These are phyloP conservation scores for Forbesichthys papilliferus DNA, from an alignment of 2,113 vertebrate genomes.

Conservation along the genomic window DNA sequence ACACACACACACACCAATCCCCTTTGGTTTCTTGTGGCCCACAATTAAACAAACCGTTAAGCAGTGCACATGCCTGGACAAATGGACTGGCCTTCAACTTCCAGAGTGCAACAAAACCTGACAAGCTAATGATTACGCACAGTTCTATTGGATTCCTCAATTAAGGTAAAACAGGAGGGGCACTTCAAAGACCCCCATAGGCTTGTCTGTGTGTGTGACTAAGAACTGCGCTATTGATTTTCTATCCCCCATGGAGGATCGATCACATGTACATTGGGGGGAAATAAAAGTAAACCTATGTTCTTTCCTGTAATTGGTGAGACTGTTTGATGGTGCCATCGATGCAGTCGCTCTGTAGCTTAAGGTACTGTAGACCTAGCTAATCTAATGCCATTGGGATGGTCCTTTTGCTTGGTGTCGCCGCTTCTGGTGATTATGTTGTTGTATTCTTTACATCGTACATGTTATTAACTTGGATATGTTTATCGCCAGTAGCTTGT, in stretches of 20 bases:
- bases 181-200: slow-evolving; percentile 14
- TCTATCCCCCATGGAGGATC: slow-evolving; percentile 44
- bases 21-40: background rate
- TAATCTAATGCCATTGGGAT: background rate
- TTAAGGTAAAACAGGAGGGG: slow-evolving; percentile 32
- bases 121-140: slow-evolving; percentile 53
- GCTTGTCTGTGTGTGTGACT: slow-evolving; percentile 27
- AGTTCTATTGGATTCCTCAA: slow-evolving; percentile 54
- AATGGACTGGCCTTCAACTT: slow-evolving; percentile 26
- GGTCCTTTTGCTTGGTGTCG: slow-evolving; percentile 8
- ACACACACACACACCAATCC: background rate
- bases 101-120: slow-evolving; percentile 56
- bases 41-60: slow-evolving; percentile 31
- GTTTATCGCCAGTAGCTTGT: background rate
- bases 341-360: slow-evolving; percentile 17
- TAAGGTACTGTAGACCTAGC: slow-evolving; percentile 17
- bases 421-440: background rate
- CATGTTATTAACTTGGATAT: background rate
- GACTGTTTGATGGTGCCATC: slow-evolving; percentile 15
- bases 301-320: slow-evolving; percentile 33
- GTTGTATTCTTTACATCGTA: background rate
- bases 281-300: slow-evolving; percentile 40
- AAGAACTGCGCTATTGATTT: slow-evolving; percentile 42
- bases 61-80: slow-evolving; percentile 13
- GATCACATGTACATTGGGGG: slow-evolving; percentile 33